Percentiles rank a stretch among this genome's conserved stretches.
Conservation (phyloP, 2,888 invertebrate genomes). For the Pasiphila rectangulata region DNA sequence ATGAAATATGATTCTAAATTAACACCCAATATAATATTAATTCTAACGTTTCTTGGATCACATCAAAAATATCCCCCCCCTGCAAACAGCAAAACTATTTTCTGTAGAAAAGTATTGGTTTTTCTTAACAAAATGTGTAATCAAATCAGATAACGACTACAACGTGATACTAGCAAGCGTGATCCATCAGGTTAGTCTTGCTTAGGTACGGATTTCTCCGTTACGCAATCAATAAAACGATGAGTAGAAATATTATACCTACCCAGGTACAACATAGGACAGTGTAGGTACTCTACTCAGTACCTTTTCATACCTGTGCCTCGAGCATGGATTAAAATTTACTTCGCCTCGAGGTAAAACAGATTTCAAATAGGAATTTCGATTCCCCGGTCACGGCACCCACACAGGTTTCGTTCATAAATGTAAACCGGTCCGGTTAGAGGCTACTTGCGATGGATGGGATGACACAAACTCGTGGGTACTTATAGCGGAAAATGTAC, state of each 20-base stretch:
- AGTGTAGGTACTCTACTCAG: not conserved
- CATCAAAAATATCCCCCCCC: too few species aligned
- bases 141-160: too few species aligned
- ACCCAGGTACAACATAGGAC: constrained; percentile 9
- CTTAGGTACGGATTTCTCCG: constrained; percentile 31
- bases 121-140: too few species aligned
- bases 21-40: too few species aligned
- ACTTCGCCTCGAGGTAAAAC: constrained; percentile 32
- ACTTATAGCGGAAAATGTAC: constrained; percentile 74
- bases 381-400: constrained; percentile 55
- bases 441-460: constrained; percentile 39
- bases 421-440: constrained; percentile 65
- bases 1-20: too few species aligned
- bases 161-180: not conserved
- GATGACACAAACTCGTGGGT: constrained; percentile 67
- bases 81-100: too few species aligned
- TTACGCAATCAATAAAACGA: constrained; percentile 59
- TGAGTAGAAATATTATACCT: too few species aligned
- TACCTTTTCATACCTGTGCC: too few species aligned
- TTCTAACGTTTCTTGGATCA: too few species aligned
- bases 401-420: constrained; percentile 63
- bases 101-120: too few species aligned
- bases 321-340: not conserved
- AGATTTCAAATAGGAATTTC: constrained; percentile 58
- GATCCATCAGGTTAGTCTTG: not conserved